phyloP scores from a whole-genome alignment of 2,888 invertebrate species.

The Coecobrya sp. region DNA sequence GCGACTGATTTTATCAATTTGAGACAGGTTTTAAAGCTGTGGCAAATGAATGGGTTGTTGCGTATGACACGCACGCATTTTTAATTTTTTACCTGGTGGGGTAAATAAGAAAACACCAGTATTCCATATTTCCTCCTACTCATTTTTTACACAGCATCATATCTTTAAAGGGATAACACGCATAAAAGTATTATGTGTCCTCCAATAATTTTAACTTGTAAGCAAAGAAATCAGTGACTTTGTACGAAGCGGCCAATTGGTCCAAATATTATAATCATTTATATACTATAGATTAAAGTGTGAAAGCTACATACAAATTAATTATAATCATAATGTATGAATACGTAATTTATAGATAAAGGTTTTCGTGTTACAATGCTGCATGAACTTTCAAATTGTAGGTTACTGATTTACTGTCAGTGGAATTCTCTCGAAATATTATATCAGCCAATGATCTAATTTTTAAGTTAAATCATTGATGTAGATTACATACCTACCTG shows the following conservation, averaged over 20 bases:
- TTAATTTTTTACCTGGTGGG: slow-evolving; percentile 9
- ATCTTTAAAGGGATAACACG: too few species aligned
- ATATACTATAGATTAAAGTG: too few species aligned
- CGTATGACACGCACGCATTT: background rate
- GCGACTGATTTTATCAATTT: slow-evolving; percentile 35
- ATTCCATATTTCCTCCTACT: slow-evolving; percentile 36
- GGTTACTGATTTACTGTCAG: slow-evolving; percentile 29
- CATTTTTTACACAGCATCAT: background rate
- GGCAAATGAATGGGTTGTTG: background rate
- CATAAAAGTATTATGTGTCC: too few species aligned
- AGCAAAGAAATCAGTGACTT: too few species aligned
- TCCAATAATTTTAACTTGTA: too few species aligned
- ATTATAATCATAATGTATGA: too few species aligned
- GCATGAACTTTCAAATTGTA: slow-evolving; percentile 36
- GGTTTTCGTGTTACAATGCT: background rate
- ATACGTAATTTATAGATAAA: background rate
- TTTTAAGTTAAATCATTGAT: slow-evolving; percentile 34
- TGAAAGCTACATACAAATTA: too few species aligned
- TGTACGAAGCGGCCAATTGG: too few species aligned
- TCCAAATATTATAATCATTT: too few species aligned
- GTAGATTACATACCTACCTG: too few species aligned
- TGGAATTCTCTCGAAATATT: slow-evolving; percentile 10
- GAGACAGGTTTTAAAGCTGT: slow-evolving; percentile 11
- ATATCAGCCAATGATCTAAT: slow-evolving; percentile 47
- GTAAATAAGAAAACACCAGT: background rate